phyloP scores from a whole-genome alignment of 2,888 invertebrate genomes.

The Cistogaster globosa region DNA sequence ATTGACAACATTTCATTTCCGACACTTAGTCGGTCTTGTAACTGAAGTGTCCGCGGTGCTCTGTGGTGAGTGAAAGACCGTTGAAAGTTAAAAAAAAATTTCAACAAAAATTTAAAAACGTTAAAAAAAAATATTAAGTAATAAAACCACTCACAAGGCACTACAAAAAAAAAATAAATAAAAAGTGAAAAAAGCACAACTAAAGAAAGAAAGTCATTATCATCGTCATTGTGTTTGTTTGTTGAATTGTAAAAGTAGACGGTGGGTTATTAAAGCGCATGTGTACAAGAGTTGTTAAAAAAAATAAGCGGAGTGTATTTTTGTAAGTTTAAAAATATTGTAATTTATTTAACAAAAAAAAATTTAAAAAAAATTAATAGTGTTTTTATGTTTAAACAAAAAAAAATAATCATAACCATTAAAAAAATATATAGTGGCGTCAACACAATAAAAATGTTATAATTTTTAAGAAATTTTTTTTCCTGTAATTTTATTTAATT shows the following conservation, averaged over 20 bases:
- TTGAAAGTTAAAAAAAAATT: conserved; percentile 10
- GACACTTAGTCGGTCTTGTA: conserved; percentile 77
- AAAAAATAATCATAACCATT: not conserved
- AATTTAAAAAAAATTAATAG: not conserved
- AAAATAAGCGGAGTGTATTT: conserved; percentile 21
- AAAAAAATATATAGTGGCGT: conserved; percentile 20
- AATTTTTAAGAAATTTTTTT: conserved; percentile 13
- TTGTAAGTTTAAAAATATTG: conserved; percentile 16
- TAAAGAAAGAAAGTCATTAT: conserved; percentile 59
- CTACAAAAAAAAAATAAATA: conserved; percentile 23
- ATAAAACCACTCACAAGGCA: conserved; percentile 39
- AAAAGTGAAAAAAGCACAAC: conserved; percentile 18
- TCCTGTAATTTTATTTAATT: conserved; percentile 27
- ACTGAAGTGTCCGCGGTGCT: conserved; percentile 71
- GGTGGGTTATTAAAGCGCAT: conserved; percentile 43
- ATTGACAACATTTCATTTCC: conserved; percentile 77
- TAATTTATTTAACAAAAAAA: conserved; percentile 12
- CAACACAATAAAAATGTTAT: not conserved
- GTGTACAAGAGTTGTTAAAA: conserved; percentile 26
- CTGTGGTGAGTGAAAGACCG: conserved; percentile 35
- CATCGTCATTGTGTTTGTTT: conserved; percentile 25
- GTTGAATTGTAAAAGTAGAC: conserved; percentile 27
- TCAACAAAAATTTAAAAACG: conserved; percentile 9
- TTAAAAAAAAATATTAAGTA: conserved; percentile 60
- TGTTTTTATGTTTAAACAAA: not conserved